A percentile compares a stretch with the other conserved stretches of the same genome.
Conservation (phyloP, 1,140 invertebrate species). For the Brachystomella parvula region DNA sequence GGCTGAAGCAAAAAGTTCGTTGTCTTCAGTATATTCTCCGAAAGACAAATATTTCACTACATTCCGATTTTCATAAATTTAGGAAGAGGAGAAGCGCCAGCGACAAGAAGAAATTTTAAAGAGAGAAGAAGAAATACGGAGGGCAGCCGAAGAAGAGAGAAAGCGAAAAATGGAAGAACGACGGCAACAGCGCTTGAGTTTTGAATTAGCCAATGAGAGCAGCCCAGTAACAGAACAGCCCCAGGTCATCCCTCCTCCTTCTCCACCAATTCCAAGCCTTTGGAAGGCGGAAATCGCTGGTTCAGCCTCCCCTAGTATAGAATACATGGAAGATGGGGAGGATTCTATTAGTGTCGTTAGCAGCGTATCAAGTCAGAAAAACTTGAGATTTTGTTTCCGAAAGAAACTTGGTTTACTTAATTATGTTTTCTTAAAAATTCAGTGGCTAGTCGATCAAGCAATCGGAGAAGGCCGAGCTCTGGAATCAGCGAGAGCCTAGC, state of each 20-base stretch:
- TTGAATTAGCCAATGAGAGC: not conserved
- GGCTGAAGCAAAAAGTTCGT: constrained; percentile 1
- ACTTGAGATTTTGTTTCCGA: not conserved
- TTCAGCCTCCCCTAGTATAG: not conserved
- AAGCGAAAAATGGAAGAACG: not conserved
- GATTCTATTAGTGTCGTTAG: not conserved
- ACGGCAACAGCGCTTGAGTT: not conserved
- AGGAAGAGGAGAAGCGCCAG: not conserved
- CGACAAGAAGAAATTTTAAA: not conserved
- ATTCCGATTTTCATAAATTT: not conserved
- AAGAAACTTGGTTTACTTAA: not conserved
- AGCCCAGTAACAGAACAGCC: not conserved
- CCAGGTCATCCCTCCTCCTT: not conserved
- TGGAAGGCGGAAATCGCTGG: not conserved
- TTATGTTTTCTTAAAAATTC: not conserved
- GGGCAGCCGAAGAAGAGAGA: not conserved
- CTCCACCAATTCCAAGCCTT: constrained; percentile 1
- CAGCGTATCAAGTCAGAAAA: not conserved
- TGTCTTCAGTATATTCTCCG: no score
- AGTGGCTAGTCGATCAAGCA: not conserved
- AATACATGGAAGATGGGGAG: not conserved
- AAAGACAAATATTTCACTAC: not conserved
- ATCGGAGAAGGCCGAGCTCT: not conserved
- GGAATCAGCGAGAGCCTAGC: not conserved
- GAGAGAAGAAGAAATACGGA: not conserved